A percentile compares a stretch with the other conserved stretches of the same genome.
phyloP scores from a whole-genome alignment of 2,113 vertebrate genomes.

The Hemiprocne comata region DNA sequence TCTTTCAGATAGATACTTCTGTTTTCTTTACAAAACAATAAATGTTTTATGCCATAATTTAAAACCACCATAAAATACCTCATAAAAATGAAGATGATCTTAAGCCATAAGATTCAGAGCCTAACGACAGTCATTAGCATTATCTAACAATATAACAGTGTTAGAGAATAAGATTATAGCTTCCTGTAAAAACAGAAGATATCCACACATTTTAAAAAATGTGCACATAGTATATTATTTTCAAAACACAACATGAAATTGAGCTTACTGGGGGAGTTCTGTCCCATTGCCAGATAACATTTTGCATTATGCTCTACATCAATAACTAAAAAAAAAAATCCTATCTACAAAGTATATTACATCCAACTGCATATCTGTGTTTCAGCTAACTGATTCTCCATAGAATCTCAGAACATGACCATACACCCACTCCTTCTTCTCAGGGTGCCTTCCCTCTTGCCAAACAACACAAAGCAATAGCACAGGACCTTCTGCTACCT shows the following conservation, averaged over 20 bases:
- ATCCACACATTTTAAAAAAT: neutral
- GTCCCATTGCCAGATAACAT: neutral
- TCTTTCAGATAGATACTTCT: neutral
- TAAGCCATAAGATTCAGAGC: neutral
- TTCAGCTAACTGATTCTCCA: neutral
- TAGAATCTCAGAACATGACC: neutral
- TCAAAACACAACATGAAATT: neutral
- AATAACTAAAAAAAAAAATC: neutral
- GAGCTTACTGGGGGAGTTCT: neutral
- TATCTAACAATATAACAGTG: neutral
- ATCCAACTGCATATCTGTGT: neutral
- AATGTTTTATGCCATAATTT: neutral
- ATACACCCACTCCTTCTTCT: neutral
- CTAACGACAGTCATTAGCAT: neutral
- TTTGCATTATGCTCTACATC: neutral
- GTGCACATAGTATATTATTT: neutral
- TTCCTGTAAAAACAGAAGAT: neutral
- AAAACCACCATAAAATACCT: neutral
- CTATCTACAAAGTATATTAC: neutral
- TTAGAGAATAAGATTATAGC: neutral
- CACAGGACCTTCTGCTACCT: neutral
- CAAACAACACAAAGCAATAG: neutral
- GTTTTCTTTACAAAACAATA: conserved; percentile 13
- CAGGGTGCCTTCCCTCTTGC: neutral
- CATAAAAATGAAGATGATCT: neutral